These are phyloP conservation scores for Neomorphus geoffroyi DNA, from an alignment of 2,797 vertebrate genomes.

Conservation along the genomic window DNA sequence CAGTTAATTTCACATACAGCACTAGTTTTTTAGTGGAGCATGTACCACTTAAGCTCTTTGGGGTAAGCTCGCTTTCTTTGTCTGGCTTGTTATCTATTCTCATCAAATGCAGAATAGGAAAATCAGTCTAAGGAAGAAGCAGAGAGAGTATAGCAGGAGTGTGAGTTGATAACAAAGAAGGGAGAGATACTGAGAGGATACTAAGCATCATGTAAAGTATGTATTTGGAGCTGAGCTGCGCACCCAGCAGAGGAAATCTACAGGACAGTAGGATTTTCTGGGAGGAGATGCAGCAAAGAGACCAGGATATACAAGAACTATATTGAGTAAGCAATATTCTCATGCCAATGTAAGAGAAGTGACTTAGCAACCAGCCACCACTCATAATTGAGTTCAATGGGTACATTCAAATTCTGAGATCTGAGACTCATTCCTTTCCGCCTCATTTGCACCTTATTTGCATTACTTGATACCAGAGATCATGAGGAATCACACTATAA, in stretches of 20 bases:
- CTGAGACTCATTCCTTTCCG: background rate
- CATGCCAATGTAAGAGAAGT: background rate
- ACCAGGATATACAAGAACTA: background rate
- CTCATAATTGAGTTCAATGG: slow-evolving; percentile 15
- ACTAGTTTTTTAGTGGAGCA: background rate
- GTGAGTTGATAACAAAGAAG: background rate
- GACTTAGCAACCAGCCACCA: slow-evolving; percentile 3
- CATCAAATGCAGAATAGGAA: background rate
- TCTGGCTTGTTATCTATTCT: background rate
- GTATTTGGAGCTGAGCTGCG: background rate
- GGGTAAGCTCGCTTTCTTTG: background rate
- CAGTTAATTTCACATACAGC: slow-evolving; percentile 37
- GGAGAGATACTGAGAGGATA: background rate
- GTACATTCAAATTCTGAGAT: background rate
- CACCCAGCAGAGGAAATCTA: background rate
- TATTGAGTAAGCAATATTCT: background rate
- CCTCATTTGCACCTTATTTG: background rate
- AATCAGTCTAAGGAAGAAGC: background rate
- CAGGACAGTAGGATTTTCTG: background rate
- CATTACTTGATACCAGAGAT: background rate
- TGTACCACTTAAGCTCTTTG: background rate
- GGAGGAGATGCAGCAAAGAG: background rate
- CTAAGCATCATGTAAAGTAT: background rate
- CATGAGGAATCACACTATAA: background rate
- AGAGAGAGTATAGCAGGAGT: background rate